Conservation (phyloP, 2,888 invertebrate species). For the Eupithecia exiguata region DNA sequence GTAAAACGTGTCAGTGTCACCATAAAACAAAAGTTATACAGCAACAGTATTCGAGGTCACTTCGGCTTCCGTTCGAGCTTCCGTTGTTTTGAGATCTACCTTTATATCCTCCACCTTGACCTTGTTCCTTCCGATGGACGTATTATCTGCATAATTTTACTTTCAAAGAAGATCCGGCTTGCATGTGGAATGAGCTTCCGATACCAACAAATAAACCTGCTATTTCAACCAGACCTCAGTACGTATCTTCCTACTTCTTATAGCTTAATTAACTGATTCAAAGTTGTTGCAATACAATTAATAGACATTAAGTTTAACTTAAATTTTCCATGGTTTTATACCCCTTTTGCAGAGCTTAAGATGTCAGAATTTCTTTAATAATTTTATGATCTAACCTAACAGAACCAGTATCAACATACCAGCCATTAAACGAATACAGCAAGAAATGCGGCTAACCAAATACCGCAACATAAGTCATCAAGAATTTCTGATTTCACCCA, state of each 20-base stretch:
- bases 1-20: background rate
- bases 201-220: background rate
- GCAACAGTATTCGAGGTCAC: constrained; percentile 40
- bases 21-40: constrained; percentile 20
- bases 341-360: too few species aligned
- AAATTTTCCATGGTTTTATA: background rate
- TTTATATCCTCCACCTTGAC: constrained; percentile 40
- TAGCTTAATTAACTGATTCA: background rate
- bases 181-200: constrained; percentile 7
- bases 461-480: constrained; percentile 55
- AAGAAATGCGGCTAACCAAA: constrained; percentile 46
- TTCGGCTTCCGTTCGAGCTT: constrained; percentile 46
- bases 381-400: background rate
- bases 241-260: background rate
- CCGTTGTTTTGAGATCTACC: constrained; percentile 43
- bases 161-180: constrained; percentile 13
- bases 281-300: background rate
- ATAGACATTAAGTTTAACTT: background rate
- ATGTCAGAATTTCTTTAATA: background rate
- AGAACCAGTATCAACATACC: background rate
- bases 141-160: constrained; percentile 28
- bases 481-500: constrained; percentile 48
- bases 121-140: constrained; percentile 34
- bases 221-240: background rate
- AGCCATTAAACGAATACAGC: constrained; percentile 16